Percentiles rank a stretch among this genome's conserved stretches.
phyloP scores from a whole-genome alignment of 2,888 invertebrate species.

The Dromius quadrimaculatus region DNA sequence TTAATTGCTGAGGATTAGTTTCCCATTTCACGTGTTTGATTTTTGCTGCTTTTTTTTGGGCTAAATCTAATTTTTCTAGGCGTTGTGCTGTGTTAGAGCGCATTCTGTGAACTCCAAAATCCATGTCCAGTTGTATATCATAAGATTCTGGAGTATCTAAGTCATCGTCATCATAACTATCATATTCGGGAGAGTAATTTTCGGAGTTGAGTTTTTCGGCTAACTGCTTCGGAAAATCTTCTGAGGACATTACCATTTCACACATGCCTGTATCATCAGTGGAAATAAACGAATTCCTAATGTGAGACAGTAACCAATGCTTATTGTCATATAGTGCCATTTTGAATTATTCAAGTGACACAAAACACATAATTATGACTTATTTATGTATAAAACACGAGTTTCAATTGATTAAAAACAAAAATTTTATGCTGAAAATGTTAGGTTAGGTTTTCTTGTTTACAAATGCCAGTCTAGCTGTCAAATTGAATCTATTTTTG shows the following conservation, averaged over 20 bases:
- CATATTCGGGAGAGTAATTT: slow-evolving; percentile 82
- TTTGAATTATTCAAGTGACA: slow-evolving; percentile 16
- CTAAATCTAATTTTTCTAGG: slow-evolving; percentile 89
- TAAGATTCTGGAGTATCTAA: slow-evolving; percentile 76
- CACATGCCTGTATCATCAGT: slow-evolving; percentile 96
- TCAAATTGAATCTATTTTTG: not conserved
- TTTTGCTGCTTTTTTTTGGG: slow-evolving; percentile 83
- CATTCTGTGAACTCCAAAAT: slow-evolving; percentile 73
- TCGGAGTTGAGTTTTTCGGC: slow-evolving; percentile 70
- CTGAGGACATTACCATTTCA: slow-evolving; percentile 90
- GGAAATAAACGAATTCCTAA: slow-evolving; percentile 93
- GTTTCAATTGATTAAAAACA: not conserved
- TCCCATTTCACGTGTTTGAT: slow-evolving; percentile 83
- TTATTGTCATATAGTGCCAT: slow-evolving; percentile 97
- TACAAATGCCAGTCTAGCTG: slow-evolving; percentile 2
- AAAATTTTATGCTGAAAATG: not conserved
- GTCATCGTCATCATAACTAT: slow-evolving; percentile 82
- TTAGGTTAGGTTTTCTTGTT: slow-evolving; percentile 14
- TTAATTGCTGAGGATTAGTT: slow-evolving; percentile 68
- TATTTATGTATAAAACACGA: not conserved
- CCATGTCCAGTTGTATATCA: slow-evolving; percentile 80
- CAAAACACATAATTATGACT: not conserved
- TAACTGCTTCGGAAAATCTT: slow-evolving; percentile 79
- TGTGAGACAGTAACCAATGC: slow-evolving; percentile 92
- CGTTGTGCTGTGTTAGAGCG: slow-evolving; percentile 91